phyloP scores from a whole-genome alignment of 2,113 vertebrate species.

The Balaeniceps rex region DNA sequence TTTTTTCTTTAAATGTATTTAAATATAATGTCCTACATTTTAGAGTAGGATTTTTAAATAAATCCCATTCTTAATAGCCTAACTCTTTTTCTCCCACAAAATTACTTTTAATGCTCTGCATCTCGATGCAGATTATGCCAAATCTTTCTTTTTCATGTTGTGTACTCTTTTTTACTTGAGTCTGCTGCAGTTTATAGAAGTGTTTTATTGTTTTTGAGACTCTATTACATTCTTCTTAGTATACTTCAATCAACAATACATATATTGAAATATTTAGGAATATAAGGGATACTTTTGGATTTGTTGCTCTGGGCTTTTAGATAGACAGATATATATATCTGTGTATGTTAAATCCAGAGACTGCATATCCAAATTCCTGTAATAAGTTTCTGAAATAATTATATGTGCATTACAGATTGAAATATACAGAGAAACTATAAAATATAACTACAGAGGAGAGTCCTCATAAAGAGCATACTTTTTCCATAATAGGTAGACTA shows the following conservation, averaged over 20 bases:
- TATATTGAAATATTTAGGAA: not conserved
- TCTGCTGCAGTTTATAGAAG: not conserved
- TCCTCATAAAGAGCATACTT: not conserved
- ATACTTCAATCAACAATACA: not conserved
- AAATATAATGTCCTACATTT: not conserved
- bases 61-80: not conserved
- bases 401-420: not conserved
- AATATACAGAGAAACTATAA: not conserved
- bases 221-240: not conserved
- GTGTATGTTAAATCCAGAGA: not conserved
- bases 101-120: not conserved
- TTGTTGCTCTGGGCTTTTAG: not conserved
- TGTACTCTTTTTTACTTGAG: not conserved
- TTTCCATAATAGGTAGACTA: not conserved
- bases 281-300: not conserved
- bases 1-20: not conserved
- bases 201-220: not conserved
- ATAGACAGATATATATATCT: too few relatives aligned
- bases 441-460: not conserved
- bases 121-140: not conserved
- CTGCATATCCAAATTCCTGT: not conserved
- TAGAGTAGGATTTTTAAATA: not conserved
- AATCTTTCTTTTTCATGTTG: not conserved
- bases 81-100: not conserved
- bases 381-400: not conserved